These are phyloP conservation scores for Semnornis frantzii DNA, from an alignment of 2,113 vertebrate genomes.

Conservation along the genomic window DNA sequence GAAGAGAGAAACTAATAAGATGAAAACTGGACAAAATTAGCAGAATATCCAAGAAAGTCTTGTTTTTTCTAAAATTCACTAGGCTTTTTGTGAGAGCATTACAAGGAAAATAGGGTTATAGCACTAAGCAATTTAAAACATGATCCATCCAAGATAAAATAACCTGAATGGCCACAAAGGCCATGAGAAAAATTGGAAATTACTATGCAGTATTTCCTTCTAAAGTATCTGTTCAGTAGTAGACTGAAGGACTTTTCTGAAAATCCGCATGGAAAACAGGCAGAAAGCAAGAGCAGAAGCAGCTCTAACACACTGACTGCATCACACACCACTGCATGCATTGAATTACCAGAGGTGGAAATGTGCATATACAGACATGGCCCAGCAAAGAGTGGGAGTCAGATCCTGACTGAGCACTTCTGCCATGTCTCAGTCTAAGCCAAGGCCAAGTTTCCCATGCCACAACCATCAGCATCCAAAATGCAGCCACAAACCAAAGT, in stretches of 20 bases:
- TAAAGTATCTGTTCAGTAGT: not conserved
- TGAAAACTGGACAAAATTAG: not conserved
- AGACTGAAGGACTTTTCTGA: not conserved
- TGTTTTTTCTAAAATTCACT: not conserved
- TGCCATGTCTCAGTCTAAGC: not conserved
- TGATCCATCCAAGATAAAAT: not conserved
- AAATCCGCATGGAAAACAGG: not conserved
- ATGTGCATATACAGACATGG: not conserved
- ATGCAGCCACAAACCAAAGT: not conserved
- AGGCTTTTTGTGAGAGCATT: not conserved
- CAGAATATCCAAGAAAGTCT: not conserved
- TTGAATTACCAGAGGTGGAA: not conserved
- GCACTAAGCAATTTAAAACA: not conserved
- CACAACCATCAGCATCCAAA: not conserved
- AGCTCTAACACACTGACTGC: accelerated
- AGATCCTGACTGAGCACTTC: not conserved
- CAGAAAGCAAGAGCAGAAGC: not conserved
- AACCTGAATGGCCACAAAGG: not conserved
- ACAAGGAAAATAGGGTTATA: not conserved
- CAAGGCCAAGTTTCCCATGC: not conserved
- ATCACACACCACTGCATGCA: not conserved
- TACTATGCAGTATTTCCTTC: not conserved
- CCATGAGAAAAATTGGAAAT: not conserved
- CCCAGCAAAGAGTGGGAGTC: not conserved
- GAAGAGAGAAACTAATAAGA: not conserved